Evolutionary conservation across 2,888 invertebrate species (phyloP).

Genomic region (Acronicta alni): DNA sequence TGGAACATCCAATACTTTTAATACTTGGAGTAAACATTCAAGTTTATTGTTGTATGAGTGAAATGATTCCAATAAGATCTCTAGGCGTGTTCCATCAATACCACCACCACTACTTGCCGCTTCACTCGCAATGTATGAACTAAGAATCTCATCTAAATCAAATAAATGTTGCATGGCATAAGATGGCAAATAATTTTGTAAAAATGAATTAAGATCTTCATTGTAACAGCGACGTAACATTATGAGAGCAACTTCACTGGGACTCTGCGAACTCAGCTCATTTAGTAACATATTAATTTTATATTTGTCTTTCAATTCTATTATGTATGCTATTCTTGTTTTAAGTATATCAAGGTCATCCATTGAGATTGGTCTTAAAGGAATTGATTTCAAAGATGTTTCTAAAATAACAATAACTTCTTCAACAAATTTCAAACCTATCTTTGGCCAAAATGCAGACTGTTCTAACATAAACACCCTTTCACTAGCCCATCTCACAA

Average conservation of each 20-base stretch:
- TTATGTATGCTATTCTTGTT: conserved; percentile 78
- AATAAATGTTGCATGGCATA: conserved; percentile 80
- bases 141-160: conserved; percentile 81
- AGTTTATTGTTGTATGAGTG: conserved; percentile 76
- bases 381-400: conserved; percentile 76
- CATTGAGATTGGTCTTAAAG: conserved; percentile 80
- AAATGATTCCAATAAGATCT: conserved; percentile 77
- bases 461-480: conserved; percentile 82
- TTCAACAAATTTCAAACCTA: conserved; percentile 83
- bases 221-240: conserved; percentile 86
- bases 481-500: conserved; percentile 85
- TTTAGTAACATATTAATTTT: conserved; percentile 83
- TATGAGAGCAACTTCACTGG: conserved; percentile 81
- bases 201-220: conserved; percentile 81
- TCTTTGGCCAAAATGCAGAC: conserved; percentile 86
- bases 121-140: conserved; percentile 81
- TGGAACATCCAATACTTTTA: conserved; percentile 83
- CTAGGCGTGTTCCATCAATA: conserved; percentile 78
- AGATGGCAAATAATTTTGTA: conserved; percentile 79
- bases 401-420: conserved; percentile 77
- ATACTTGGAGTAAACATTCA: conserved; percentile 80
- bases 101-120: conserved; percentile 79
- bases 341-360: conserved; percentile 81
- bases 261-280: conserved; percentile 79
- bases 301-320: conserved; percentile 83